These are phyloP conservation scores for Rallus limicola DNA, from an alignment of 2,113 vertebrate genomes.

Conservation along the genomic window DNA sequence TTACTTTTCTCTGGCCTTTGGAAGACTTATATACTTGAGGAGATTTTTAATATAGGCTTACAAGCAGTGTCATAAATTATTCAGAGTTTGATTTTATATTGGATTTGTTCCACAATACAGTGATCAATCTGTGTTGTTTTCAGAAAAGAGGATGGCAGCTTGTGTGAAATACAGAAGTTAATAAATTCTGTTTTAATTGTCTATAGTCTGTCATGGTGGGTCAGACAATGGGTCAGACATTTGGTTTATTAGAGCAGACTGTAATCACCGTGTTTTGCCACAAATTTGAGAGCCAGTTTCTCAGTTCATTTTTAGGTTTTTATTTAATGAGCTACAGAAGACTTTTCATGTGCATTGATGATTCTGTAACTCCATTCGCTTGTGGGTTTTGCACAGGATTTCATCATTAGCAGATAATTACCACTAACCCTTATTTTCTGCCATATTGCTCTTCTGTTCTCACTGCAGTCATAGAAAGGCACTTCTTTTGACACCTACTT, in stretches of 20 bases:
- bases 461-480: background rate
- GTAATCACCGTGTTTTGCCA: background rate
- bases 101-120: conserved; percentile 34
- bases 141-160: background rate
- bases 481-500: background rate
- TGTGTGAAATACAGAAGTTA: conserved; percentile 6
- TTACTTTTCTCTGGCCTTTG: conserved; percentile 14
- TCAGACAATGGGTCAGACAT: conserved; percentile 1
- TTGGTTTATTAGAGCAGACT: conserved; percentile 11
- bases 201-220: background rate
- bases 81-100: conserved; percentile 42
- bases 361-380: background rate
- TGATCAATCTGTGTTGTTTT: background rate
- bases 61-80: conserved; percentile 53
- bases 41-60: conserved; percentile 52
- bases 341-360: background rate
- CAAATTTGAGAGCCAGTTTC: background rate
- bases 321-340: conserved; percentile 22
- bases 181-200: conserved; percentile 39
- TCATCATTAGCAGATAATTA: conserved; percentile 26
- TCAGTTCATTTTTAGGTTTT: background rate
- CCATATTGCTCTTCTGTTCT: background rate
- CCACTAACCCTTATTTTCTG: background rate
- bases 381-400: background rate
- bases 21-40: background rate